A percentile compares a stretch with the other conserved stretches of the same genome.
Evolutionary conservation across 2,797 vertebrate species (phyloP).

Genomic region (Xenentodon cancila): DNA sequence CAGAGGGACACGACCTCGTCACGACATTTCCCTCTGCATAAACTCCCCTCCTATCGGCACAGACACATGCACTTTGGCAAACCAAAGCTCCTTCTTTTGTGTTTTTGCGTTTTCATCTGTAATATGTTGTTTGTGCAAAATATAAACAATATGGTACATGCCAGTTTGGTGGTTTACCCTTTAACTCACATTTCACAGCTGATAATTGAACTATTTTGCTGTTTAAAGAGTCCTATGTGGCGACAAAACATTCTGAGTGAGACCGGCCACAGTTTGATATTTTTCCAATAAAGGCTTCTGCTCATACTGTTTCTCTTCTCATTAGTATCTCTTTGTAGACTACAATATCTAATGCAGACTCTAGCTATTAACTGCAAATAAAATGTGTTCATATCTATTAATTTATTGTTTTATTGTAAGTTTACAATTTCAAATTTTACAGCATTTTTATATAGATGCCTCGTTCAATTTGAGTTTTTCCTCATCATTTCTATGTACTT

Average conservation of each 20-base stretch:
- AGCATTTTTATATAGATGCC: no score
- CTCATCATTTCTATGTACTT: no score
- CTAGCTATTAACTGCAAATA: no score
- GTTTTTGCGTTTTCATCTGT: slow-evolving; percentile 23
- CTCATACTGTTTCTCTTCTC: slow-evolving; percentile 9
- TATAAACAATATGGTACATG: background rate
- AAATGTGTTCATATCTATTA: no score
- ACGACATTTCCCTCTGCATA: slow-evolving; percentile 88
- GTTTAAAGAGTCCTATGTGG: background rate
- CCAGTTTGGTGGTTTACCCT: slow-evolving; percentile 22
- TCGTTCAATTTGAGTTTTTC: no score
- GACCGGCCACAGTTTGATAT: background rate
- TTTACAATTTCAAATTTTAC: no score
- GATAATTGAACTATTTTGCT: background rate
- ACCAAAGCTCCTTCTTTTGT: slow-evolving; percentile 13
- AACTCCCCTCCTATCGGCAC: slow-evolving; percentile 10
- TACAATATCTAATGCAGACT: background rate
- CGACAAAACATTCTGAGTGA: background rate
- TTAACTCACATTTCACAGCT: slow-evolving; percentile 12
- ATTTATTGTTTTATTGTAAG: no score
- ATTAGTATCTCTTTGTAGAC: slow-evolving; percentile 7
- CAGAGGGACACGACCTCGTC: slow-evolving; percentile 91
- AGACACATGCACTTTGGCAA: slow-evolving; percentile 10
- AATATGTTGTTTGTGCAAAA: slow-evolving; percentile 20
- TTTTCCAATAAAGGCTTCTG: slow-evolving; percentile 50